These are phyloP conservation scores for Excalfactoria chinensis DNA, from an alignment of 2,113 vertebrate species.

Conservation along the genomic window DNA sequence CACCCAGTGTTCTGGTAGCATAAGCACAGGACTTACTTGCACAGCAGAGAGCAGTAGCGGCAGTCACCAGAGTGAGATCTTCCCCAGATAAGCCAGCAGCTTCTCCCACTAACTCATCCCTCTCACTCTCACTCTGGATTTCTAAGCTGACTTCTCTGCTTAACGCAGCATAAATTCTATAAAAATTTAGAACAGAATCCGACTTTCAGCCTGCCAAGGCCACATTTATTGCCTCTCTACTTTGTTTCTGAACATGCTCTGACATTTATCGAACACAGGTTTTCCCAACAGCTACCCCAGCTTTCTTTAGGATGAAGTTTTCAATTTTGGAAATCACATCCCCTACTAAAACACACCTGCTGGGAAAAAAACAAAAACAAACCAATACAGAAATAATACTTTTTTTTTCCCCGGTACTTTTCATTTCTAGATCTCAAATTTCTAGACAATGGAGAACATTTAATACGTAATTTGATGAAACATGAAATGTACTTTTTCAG, in stretches of 20 bases:
- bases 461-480: neutral
- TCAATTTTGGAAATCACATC: neutral
- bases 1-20: neutral
- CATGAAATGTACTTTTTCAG: neutral
- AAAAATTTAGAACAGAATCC: neutral
- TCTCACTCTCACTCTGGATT: neutral
- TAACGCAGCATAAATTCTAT: neutral
- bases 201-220: neutral
- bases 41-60: neutral
- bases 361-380: neutral
- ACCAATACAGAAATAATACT: neutral
- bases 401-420: neutral
- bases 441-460: neutral
- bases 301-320: neutral
- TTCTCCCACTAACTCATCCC: neutral
- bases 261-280: neutral
- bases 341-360: neutral
- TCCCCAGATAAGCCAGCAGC: neutral
- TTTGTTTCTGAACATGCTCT: neutral
- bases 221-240: neutral
- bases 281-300: neutral
- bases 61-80: neutral
- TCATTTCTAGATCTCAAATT: neutral
- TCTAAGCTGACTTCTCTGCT: neutral
- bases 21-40: neutral